phyloP scores from a whole-genome alignment of 2,113 vertebrate genomes.

The Pandion haliaetus region DNA sequence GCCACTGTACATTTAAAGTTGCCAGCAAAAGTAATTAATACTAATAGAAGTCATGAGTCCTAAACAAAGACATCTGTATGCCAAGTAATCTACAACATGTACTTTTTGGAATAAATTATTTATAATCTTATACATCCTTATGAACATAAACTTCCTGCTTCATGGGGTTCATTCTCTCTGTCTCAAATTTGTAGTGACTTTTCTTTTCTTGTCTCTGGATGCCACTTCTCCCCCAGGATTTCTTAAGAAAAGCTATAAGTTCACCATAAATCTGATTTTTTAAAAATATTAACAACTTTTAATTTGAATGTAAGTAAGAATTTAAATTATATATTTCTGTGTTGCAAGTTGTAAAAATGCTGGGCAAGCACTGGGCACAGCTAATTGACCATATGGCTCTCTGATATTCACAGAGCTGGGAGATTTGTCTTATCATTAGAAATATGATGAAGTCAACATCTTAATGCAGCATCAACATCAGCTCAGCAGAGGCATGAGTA shows the following conservation, averaged over 20 bases:
- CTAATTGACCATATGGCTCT: not conserved
- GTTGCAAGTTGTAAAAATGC: not conserved
- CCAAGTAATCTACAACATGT: not conserved
- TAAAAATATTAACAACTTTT: not conserved
- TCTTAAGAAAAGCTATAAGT: not conserved
- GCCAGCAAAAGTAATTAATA: constrained; percentile 47
- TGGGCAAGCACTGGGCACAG: not conserved
- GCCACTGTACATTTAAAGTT: constrained; percentile 13
- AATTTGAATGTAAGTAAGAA: not conserved
- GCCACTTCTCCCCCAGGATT: not conserved
- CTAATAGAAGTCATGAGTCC: constrained; percentile 42
- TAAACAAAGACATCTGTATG: constrained; percentile 41
- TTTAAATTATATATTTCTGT: not conserved
- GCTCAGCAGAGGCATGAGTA: not conserved
- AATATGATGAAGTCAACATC: not conserved
- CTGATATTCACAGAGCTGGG: not conserved
- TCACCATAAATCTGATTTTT: not conserved
- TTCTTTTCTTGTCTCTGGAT: not conserved
- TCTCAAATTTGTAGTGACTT: not conserved
- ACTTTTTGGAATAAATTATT: not conserved
- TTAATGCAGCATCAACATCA: not conserved
- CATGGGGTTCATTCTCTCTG: not conserved
- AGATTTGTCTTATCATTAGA: not conserved
- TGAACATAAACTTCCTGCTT: not conserved
- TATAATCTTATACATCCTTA: not conserved